Evolutionary conservation across 2,113 vertebrate species (phyloP).

Genomic region (Gymnocephalus cernua): DNA sequence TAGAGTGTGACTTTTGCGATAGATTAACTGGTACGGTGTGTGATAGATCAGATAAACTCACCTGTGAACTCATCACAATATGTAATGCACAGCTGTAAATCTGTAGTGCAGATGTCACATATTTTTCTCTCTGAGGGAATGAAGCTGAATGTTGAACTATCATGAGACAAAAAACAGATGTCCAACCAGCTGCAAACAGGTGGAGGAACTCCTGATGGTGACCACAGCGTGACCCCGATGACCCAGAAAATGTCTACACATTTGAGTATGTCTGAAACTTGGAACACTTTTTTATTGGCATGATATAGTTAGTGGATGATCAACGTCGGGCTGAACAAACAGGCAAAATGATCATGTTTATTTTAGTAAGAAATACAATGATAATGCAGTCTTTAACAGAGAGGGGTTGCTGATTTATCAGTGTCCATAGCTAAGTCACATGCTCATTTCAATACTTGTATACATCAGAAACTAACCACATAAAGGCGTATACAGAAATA

Average conservation of each 20-base stretch:
- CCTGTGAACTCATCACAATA: background rate
- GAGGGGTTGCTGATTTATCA: background rate
- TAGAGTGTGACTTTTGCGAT: background rate
- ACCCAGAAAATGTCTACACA: background rate
- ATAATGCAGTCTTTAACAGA: background rate
- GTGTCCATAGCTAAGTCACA: background rate
- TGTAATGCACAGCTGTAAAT: background rate
- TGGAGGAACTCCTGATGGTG: background rate
- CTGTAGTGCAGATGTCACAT: background rate
- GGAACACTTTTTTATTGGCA: background rate
- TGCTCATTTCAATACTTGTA: background rate
- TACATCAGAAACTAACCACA: background rate
- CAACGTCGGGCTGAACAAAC: background rate
- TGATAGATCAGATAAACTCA: background rate
- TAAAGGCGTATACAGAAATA: background rate
- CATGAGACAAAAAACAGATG: background rate
- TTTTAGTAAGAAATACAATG: background rate
- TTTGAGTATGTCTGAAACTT: background rate
- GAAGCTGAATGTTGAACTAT: background rate
- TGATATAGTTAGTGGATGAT: background rate
- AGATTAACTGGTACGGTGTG: background rate
- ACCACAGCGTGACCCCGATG: conserved; percentile 7
- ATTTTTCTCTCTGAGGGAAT: background rate
- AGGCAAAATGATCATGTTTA: background rate
- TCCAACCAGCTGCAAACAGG: background rate